phyloP scores from a whole-genome alignment of 2,888 invertebrate genomes.

The Pseudoips prasinana region DNA sequence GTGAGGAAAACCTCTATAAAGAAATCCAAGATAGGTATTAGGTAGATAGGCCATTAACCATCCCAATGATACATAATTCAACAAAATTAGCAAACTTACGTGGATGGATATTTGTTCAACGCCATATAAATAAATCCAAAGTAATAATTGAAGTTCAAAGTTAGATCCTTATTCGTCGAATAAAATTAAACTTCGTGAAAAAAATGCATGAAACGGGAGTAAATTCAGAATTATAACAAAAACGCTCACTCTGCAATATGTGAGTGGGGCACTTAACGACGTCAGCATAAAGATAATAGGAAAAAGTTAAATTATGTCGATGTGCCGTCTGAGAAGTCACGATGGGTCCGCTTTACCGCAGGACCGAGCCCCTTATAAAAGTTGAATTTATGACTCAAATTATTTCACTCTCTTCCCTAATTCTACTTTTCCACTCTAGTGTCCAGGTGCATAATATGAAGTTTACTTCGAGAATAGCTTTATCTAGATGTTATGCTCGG shows the following conservation, averaged over 20 bases:
- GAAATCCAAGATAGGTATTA: no score
- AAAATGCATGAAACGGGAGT: constrained; percentile 29
- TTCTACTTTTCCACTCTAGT: constrained; percentile 58
- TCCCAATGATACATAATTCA: no score
- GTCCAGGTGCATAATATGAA: constrained; percentile 74
- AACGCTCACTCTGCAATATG: constrained; percentile 61
- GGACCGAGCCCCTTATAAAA: constrained; percentile 67
- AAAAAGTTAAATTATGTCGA: constrained; percentile 82
- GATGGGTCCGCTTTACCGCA: constrained; percentile 34
- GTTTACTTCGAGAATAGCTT: constrained; percentile 55
- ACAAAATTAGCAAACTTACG: no score
- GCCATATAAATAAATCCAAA: constrained; percentile 24
- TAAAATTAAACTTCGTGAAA: constrained; percentile 33
- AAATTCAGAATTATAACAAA: constrained; percentile 53
- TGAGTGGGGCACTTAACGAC: constrained; percentile 65
- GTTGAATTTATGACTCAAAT: constrained; percentile 76
- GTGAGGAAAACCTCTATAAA: no score
- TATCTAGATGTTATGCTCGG: constrained; percentile 46
- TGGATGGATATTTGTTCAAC: no score
- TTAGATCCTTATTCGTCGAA: constrained; percentile 19
- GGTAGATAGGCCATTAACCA: no score
- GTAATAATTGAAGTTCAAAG: constrained; percentile 32
- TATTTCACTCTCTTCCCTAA: constrained; percentile 72
- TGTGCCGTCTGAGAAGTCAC: constrained; percentile 55
- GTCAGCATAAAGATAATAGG: constrained; percentile 81